Evolutionary conservation across 2,797 vertebrate genomes (phyloP), one percentile per base, ranked within the genome.

Genomic region (Botia kubotai): DNA sequence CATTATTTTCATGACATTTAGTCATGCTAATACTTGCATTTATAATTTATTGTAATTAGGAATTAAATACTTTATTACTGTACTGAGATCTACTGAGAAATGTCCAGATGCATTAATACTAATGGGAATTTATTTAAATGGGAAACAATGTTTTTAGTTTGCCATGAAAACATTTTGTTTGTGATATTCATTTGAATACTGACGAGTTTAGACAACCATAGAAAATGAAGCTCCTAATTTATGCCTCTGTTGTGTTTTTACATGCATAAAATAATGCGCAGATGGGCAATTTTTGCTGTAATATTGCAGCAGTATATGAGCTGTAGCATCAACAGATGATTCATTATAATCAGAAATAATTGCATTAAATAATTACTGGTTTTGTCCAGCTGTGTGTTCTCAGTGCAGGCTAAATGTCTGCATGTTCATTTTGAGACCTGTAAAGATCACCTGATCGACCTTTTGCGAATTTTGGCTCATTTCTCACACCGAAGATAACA

Each of bases 301-400:
- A 68, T 75, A 52, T 62, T 57, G 71, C 66, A 71, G 4, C 39
- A 75, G 33, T 55, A 26, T 65, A 57, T 72, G 75, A 26, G 2
- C 58, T 53, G 21, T 75, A 60, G 50, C 65, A 39, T 46, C 58
- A 75, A 71, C 75, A 75, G 58, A 75, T 63, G 63, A 63, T 60
- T 16, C 70, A 75, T 65, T 70, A 71, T 75, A 76, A 83, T 79
- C 58, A 72, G 71, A 21, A n/a, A 13, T 48, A 78, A 81, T 46
- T 72, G 58, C 23, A 26, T 26, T 26, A 26, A 1, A 26, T 33
- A 33, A 33, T 33, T 33, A 46, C 70, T 52, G 46, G 50, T 55
- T 62, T 52, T 68, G 26, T 70, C 17, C 79, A 70, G 53, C 39
- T 63, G 68, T 63, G 33, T 80, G 53, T 33, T 33, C 33, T 33